Base-by-base conservation (phyloP, 2,797 vertebrate species). In the Sciurus vulgaris region DNA sequence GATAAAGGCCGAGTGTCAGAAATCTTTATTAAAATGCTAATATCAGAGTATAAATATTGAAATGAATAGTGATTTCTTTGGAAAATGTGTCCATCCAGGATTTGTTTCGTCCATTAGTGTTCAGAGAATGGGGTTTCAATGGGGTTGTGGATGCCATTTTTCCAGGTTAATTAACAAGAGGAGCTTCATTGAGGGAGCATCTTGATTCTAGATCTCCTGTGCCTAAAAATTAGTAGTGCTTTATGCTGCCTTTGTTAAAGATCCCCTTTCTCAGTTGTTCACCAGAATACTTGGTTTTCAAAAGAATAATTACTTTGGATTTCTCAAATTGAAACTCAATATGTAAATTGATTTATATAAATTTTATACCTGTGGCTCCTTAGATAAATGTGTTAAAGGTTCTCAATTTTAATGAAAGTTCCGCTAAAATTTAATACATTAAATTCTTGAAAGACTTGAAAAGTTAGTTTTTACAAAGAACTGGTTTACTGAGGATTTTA, bases 381-480 rank as follows among this genome's bases (percentile, higher is more conserved):
- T 65, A n/a, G 74, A 38, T 73, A 77, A 38, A n/a, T n/a, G 26
- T 41, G 28, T 73, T 74, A 56, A 33, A n/a, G 18, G 4, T n/a
- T 96, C 38, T 72, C 44, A 81, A 72, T 89, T 49, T 88, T 86
- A 88, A 11, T 88, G 77, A n/a, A 81, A 70, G 35, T 91, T 41
- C 12, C 91, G 59, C 7, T 74, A 72, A 81, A 30, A 41, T 90
- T 59, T 91, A 61, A 76, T 79, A 91, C 41, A 69, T 56, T 26
- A 35, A 92, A 73, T 95, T 94, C 77, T 94, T 84, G 10, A 84
- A 79, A 94, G 54, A 84, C 28, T 76, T 92, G 63, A n/a, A 78
- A 87, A 79, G 61, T 86, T 73, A 79, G 33, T 82, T 95, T 95
- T 95, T 92, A 49, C n/a, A 79, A 90, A 92, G 54, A 73, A 69